These are phyloP conservation scores for Tapirus indicus DNA, from an alignment of 2,797 vertebrate species.

Conservation along the genomic window DNA sequence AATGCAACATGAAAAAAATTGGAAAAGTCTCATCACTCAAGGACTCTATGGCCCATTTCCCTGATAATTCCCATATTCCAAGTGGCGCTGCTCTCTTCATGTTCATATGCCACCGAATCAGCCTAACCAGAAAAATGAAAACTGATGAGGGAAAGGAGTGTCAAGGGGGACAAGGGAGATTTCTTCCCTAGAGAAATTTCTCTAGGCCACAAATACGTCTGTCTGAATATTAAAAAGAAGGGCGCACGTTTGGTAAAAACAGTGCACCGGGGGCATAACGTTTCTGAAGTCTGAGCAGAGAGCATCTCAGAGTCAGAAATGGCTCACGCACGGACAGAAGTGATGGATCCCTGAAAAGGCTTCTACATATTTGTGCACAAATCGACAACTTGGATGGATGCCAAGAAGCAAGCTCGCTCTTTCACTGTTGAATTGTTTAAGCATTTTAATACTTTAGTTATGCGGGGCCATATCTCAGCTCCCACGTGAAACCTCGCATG, in stretches of 20 bases:
- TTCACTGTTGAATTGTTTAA: conserved; percentile 51
- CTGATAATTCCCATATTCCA: not conserved
- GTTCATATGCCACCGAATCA: conserved; percentile 13
- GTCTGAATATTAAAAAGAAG: conserved; percentile 48
- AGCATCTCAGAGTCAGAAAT: conserved; percentile 15
- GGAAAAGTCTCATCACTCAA: not conserved
- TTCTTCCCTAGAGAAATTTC: conserved; percentile 60
- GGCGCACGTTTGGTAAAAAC: conserved; percentile 37
- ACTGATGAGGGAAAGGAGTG: not conserved
- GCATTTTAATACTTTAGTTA: conserved; percentile 18
- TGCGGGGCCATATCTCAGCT: not conserved
- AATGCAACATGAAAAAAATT: not conserved
- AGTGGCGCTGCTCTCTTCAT: not conserved
- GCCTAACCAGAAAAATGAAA: conserved; percentile 56
- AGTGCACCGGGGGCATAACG: not conserved
- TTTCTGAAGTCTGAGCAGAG: conserved; percentile 21
- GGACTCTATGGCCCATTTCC: not conserved
- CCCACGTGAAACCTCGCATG: not conserved
- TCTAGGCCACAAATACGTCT: conserved; percentile 22
- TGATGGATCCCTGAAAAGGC: conserved; percentile 60
- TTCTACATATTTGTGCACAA: conserved; percentile 4
- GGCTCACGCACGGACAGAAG: not conserved
- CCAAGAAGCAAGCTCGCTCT: conserved; percentile 32
- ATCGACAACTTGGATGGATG: not conserved
- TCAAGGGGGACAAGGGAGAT: not conserved